Evolutionary conservation across 1,140 invertebrate species (phyloP), one percentile per base, ranked within the genome.

Genomic region (Bombyx mori): DNA sequence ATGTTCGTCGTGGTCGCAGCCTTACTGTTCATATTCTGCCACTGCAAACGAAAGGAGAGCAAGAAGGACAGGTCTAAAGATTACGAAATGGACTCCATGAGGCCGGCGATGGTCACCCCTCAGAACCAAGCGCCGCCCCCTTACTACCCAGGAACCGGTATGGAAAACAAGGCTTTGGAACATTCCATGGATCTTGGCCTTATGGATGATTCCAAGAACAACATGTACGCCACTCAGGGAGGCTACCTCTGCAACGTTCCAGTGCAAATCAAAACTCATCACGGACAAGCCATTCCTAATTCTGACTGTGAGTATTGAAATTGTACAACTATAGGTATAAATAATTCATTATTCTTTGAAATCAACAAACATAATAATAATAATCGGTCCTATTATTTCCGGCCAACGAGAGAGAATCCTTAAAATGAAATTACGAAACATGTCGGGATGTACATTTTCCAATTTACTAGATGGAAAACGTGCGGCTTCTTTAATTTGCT

Each of bases 101-200:
- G 93, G 46, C 93, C 94, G 2, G 94, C 94, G 52, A 93, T 95
- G 77, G 93, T 95, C 4, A 90, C 92, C 42, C 92, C 93, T 60
- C 94, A 94, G 78, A 94, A 92, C 62, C 93, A 94, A 80, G 93
- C 93, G 7, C 94, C 94, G 47, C 95, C 95, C 2, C 95, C 96
- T 8, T 96, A 96, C 68, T 95, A 94, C 68, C 92, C 93, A 10
- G 91, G 92, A 26, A 91, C 92, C n/a, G 94, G 94, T 6, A 92
- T 97, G 84, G 95, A 97, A 84, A 97, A 97, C 81, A 97, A 97
- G 86, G 95, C 94, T 42, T 85, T 97, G 8, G 95, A 97, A 81
- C 93, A 95, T 76, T 95, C 94, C 10, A 90, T 96, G 89, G 94
- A 96, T 72, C 88, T 95, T 58, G 94, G 93, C 0, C 68, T 95